Base-by-base conservation (phyloP, 2,113 vertebrate genomes). In the Eudorcas thomsonii region DNA sequence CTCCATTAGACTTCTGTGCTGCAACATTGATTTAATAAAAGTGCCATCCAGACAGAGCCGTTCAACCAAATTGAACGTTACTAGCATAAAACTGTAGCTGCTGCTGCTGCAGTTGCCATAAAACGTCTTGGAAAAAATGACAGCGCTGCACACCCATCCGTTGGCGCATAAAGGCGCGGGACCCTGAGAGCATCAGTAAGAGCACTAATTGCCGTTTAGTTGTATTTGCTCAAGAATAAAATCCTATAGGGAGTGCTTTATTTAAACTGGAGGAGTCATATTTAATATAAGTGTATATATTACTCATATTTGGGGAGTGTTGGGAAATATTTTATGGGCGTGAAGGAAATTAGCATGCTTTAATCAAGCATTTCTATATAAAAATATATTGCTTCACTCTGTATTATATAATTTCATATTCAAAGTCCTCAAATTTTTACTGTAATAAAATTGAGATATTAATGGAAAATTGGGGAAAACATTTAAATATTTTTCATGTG, bases 11-110 rank as follows among this genome's bases (percentile, higher is more conserved):
- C 84, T 45, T 45, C 48, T 30, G 57, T 19, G 71, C 64, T 45
- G 57, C 80, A 84, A 92, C 30, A 57, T 0, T 90, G 57, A 88
- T 82, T 96, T 93, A 80, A 96, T 93, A 60, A 95, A 97, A 96
- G 48, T 67, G 52, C 83, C 60, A 55, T 26, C 52, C 17, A 94
- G 74, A 84, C 16, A 86, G n/a, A 43, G 59, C 50, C 13, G 45
- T 80, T 90, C 23, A 10, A 92, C 90, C 64, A 85, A 90, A 50
- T 14, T 2, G 26, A 91, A 84, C 19, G 50, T 59, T 90, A 57
- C 7, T 7, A 89, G 90, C 81, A 55, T 62, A 33, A 87, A 55
- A 26, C 50, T 60, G 57, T 26, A 19, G 7, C 13, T n/a, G 16
- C 11, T 45, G 13, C 11, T 45, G 19, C 14, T 60, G 15, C 26